These are phyloP conservation scores for Antennarius maculatus DNA, from an alignment of 2,797 vertebrate species.

Conservation along the genomic window DNA sequence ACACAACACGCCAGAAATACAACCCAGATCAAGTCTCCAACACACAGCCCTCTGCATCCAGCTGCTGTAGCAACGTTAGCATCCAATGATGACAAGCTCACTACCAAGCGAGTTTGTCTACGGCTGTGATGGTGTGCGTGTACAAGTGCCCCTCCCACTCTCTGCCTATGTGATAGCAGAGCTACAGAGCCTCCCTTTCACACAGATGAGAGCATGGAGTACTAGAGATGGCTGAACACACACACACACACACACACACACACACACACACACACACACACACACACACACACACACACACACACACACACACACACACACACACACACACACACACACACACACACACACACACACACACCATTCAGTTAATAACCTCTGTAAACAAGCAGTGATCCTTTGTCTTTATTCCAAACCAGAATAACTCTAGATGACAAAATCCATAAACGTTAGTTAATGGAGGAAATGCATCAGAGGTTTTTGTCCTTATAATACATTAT, in stretches of 20 bases:
- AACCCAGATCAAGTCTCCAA: constrained; percentile 16
- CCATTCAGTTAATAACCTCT: not conserved
- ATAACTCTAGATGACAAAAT: constrained; percentile 29
- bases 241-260: constrained; percentile 21
- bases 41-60: constrained; percentile 48
- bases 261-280: constrained; percentile 26
- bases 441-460: constrained; percentile 29
- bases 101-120: constrained; percentile 44
- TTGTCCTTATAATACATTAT: too few relatives aligned
- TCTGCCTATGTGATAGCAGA: constrained; percentile 47
- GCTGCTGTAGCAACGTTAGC: constrained; percentile 58
- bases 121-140: not conserved
- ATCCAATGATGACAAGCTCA: constrained; percentile 62
- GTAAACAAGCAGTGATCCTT: constrained; percentile 19
- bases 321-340: too few relatives aligned
- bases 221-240: not conserved
- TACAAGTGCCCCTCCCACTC: constrained; percentile 72
- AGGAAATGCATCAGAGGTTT: constrained; percentile 14
- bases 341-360: constrained; percentile 23
- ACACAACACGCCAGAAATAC: constrained; percentile 9
- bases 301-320: constrained; percentile 23
- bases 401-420: constrained; percentile 30
- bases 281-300: constrained; percentile 22
- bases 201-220: constrained; percentile 35
- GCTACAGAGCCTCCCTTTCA: constrained; percentile 59